Percentiles rank a stretch among this genome's conserved stretches.
Conservation (phyloP, 2,113 vertebrate genomes). For the Bos indicus region DNA sequence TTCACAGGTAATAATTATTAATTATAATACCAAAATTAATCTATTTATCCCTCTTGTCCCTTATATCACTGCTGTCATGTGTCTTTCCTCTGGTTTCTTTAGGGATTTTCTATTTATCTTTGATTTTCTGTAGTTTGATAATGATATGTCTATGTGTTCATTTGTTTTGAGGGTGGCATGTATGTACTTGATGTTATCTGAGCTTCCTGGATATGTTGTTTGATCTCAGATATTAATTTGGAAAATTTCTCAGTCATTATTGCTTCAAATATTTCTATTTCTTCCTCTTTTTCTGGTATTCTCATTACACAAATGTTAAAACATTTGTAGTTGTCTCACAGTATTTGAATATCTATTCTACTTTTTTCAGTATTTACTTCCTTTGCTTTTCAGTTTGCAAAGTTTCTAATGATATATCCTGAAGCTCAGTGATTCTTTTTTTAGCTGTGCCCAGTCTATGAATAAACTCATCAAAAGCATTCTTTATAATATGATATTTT, state of each 20-base stretch:
- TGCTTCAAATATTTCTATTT: not conserved
- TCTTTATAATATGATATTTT: not conserved
- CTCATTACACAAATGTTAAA: not conserved
- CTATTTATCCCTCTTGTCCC: not conserved
- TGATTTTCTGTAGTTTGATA: not conserved
- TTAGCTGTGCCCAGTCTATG: not conserved
- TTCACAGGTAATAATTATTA: no score
- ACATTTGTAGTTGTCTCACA: not conserved
- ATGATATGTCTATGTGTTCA: not conserved
- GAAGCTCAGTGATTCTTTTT: not conserved
- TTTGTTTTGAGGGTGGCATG: not conserved
- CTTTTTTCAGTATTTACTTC: not conserved
- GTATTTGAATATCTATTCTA: not conserved
- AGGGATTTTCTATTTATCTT: not conserved
- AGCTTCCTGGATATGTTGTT: not conserved
- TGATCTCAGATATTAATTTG: not conserved
- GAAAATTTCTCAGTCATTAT: not conserved
- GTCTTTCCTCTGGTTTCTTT: not conserved
- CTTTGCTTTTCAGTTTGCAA: not conserved
- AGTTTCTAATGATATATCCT: not conserved
- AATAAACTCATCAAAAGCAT: not conserved
- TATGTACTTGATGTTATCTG: not conserved
- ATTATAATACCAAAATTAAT: not conserved
- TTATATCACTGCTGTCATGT: not conserved
- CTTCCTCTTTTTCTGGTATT: not conserved